A percentile compares a stretch with the other conserved stretches of the same genome.
Conservation (phyloP, 2,113 vertebrate species). For the Tachycineta bicolor region DNA sequence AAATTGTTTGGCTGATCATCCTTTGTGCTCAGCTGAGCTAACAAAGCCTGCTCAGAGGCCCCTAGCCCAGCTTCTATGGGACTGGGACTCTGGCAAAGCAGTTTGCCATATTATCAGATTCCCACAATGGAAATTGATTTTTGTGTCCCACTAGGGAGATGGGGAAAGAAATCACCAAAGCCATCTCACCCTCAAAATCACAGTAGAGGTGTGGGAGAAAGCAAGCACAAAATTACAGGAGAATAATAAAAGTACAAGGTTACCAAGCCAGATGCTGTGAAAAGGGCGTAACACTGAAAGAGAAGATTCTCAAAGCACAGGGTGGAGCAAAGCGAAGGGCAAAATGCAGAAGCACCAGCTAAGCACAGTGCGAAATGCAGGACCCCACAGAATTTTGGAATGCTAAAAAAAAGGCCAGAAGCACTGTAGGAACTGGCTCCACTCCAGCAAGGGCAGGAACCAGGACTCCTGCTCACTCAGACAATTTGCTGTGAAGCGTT, state of each 20-base stretch:
- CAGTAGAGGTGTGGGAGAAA: neutral
- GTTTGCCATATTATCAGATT: neutral
- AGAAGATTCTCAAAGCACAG: neutral
- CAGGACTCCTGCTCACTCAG: neutral
- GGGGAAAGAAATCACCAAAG: neutral
- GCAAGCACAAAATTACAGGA: neutral
- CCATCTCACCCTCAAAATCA: neutral
- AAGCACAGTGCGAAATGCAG: neutral
- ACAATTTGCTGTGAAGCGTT: neutral
- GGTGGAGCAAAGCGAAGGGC: neutral
- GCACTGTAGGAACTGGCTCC: neutral
- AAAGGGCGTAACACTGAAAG: neutral
- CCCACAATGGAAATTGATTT: neutral
- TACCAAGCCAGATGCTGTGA: neutral
- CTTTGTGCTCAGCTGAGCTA: neutral
- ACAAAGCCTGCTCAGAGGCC: neutral
- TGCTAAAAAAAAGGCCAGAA: slow-evolving; percentile 1
- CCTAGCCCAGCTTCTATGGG: neutral
- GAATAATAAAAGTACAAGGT: neutral
- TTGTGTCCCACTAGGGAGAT: neutral
- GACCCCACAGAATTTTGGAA: neutral
- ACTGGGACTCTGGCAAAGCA: neutral
- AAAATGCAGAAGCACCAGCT: neutral
- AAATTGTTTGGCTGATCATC: neutral
- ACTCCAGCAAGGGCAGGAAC: neutral